A percentile compares a stretch with the other conserved stretches of the same genome.
Evolutionary conservation across 2,888 invertebrate species (phyloP).

Genomic region (Disparrhopalites patrizii): DNA sequence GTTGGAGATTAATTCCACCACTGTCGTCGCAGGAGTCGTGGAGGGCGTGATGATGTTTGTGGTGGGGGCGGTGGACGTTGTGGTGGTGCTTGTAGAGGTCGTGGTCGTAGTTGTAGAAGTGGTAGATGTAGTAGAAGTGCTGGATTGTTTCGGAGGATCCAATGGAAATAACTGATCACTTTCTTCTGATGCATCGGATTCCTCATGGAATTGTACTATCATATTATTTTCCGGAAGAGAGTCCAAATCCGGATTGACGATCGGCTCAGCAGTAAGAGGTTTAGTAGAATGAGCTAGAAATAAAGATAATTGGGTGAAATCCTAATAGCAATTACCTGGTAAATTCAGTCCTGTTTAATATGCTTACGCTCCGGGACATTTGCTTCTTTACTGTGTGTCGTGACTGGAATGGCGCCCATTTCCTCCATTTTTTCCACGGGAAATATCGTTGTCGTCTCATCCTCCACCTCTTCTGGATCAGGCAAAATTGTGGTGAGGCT

Average conservation of each 20-base stretch:
- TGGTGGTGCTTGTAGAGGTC: not conserved
- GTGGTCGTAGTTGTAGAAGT: slow-evolving; percentile 2
- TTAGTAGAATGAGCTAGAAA: too few relatives aligned
- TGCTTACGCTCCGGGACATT: too few relatives aligned
- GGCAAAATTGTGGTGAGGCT: not conserved
- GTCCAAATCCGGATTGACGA: too few relatives aligned
- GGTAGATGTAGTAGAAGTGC: not conserved
- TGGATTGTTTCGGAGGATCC: not conserved
- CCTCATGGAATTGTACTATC: too few relatives aligned
- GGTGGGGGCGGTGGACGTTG: not conserved
- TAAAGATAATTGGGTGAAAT: too few relatives aligned
- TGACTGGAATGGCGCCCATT: slow-evolving; percentile 10
- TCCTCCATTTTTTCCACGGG: slow-evolving; percentile 28
- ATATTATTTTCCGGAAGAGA: too few relatives aligned
- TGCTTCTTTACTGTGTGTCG: too few relatives aligned
- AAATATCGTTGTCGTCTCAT: slow-evolving; percentile 37
- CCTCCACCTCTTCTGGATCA: slow-evolving; percentile 35
- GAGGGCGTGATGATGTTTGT: not conserved
- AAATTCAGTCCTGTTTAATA: too few relatives aligned
- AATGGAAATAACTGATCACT: too few relatives aligned
- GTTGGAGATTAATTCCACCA: not conserved
- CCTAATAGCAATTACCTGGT: too few relatives aligned
- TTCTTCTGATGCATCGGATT: too few relatives aligned
- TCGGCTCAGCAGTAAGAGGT: not conserved
- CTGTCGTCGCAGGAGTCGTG: slow-evolving; percentile 2